Conservation (phyloP, 2,888 invertebrate genomes). For the Tenthredo mesomela region DNA sequence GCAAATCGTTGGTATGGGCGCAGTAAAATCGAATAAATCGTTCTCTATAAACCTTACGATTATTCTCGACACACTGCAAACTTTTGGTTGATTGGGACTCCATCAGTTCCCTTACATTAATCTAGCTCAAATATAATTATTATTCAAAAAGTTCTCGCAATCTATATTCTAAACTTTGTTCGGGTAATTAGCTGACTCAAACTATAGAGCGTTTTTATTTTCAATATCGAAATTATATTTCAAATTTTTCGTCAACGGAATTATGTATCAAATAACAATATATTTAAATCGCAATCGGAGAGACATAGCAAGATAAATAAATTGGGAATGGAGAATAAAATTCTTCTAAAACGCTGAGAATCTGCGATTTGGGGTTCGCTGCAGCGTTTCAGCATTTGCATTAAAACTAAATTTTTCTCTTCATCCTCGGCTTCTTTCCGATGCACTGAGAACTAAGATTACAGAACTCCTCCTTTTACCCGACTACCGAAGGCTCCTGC, state of each 20-base stretch:
- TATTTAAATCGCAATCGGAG: not conserved
- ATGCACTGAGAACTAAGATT: conserved; percentile 39
- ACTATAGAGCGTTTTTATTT: not conserved
- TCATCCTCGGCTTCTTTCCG: not conserved
- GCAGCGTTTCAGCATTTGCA: not conserved
- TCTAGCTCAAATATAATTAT: not conserved
- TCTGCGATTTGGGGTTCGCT: no score
- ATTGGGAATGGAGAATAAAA: not conserved
- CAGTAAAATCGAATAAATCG: conserved; percentile 6
- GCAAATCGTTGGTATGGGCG: not conserved
- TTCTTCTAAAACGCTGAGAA: not conserved
- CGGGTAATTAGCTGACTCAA: not conserved
- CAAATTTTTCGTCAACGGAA: not conserved
- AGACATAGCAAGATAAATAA: not conserved
- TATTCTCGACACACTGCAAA: not conserved
- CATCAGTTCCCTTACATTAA: not conserved
- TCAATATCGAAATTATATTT: not conserved
- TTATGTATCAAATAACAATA: not conserved
- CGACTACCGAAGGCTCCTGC: not conserved
- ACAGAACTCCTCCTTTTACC: not conserved
- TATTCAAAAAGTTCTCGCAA: not conserved
- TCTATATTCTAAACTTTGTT: not conserved
- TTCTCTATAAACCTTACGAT: not conserved
- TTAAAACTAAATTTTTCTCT: conserved; percentile 27
- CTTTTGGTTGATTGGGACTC: not conserved